Base-by-base conservation (phyloP, 2,113 vertebrate species). In the Heptranchias perlo region DNA sequence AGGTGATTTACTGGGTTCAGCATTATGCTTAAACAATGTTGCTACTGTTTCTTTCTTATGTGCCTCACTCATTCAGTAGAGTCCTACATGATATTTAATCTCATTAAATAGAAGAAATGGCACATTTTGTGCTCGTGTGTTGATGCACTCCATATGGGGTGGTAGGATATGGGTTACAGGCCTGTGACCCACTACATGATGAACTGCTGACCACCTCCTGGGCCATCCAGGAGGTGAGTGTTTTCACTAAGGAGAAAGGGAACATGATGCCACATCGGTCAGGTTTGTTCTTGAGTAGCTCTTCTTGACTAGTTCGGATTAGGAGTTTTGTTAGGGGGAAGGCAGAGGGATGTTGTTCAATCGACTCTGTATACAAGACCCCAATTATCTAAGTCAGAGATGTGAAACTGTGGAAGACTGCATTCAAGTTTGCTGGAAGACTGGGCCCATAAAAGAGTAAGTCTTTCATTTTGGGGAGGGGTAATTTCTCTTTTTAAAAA, bases 1-100 rank as follows among this genome's bases (percentile, higher is more conserved):
- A 99, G 99, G 99, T 99, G 99, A 99, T 99, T 95, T 95, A 95
- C 94, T 95, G 47, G 65, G 64, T 95, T 95, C 94, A 69, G 94
- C 18, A 49, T 47, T 31, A 67, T 25, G 16, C 61, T 94, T 23
- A 69, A 44, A 94, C 8, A 95, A 28, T 2, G 47, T 95, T 95
- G 7, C 23, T 39, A 10, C 52, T 91, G 87, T 91, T 73, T 28
- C 31, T 73, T 73, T n/a, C n/a, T n/a, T 44, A 23, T 82, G 16
- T 61, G 3, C 28, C 89, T 47, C 11, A 62, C 61, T 62, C 58
- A 62, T 7, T 62, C 54, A 92, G 54, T n/a, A 64, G 52, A 39
- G 14, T 64, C 1, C 54, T 7, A 92, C 61, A 62, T 14, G 58
- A 62, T 44, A 64, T 62, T 62, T 58, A 21, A 86, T 47, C 52